Evolutionary conservation across 53 echinoderm and acorn worm species (phyloP), one percentile per base, ranked within the genome.

Genomic region (Henricia sp.): DNA sequence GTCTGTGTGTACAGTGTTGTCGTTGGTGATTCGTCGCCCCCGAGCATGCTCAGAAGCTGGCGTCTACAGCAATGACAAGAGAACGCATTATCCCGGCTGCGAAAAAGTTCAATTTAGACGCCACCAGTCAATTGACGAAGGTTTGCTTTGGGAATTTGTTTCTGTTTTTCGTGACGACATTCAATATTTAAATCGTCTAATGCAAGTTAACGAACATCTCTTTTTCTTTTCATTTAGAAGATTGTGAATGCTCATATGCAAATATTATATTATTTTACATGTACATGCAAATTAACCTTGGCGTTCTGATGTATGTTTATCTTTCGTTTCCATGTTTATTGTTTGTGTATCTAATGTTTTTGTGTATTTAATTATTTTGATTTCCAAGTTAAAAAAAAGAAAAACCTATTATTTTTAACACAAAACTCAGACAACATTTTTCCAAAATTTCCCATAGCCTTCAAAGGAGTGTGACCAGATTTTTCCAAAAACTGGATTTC

Each of bases 81-180:
- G 80, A 42, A 26, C 25, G 55, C 36, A 56, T 24, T 35, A 53
- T 20, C 53, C 38, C 36, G 8, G 23, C 19, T 33, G 56, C 24
- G 33, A 37, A 38, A 62, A 63, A 19, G 25, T 78, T 24, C 46
- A 30, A 21, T 71, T 10, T 41, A 52, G 53, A 10, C 86, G 68
- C 3, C 42, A 75, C 41, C 86, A 43, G 65, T 86, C 86, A 2
- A 67, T 86, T 55, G 86, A 86, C 52, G 60, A 86, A 86, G 86
- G 86, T 86, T 86, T 86, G 86, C 38, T 52, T 39, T 37, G 50
- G 6, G 23, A 74, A 23, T 26, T 75, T 75, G 24, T 38, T 70
- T 38, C 41, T 51, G 19, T 25, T 34, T n/a, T 11, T 29, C 52
- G 27, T 3, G 19, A 12, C 12, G 12, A 13, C 51, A 37, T n/a